Conservation (phyloP, 2,113 vertebrate genomes). For the Cranoglanis bouderius region DNA sequence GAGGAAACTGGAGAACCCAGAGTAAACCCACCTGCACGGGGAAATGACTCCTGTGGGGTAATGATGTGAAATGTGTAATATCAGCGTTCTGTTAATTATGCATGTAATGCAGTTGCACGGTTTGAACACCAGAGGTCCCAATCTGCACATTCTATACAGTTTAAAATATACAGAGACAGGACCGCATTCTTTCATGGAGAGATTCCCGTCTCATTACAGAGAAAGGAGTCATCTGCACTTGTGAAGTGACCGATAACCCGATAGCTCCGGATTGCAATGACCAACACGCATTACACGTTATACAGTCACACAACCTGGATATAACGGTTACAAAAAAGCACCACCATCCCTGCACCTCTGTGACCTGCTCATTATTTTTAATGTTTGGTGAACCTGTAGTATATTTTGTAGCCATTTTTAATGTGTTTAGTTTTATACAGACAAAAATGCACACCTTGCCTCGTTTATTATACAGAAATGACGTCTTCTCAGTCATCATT, state of each 20-base stretch:
- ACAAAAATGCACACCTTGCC: neutral
- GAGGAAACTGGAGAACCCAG: neutral
- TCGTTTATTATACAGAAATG: too few species aligned
- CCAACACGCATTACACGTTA: neutral
- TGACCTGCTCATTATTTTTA: neutral
- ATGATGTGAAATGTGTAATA: neutral
- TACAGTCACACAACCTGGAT: neutral
- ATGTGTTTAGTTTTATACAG: neutral
- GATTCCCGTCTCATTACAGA: neutral
- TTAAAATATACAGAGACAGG: neutral
- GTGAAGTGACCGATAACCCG: neutral
- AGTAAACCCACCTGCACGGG: neutral
- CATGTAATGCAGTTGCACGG: neutral
- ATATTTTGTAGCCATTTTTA: neutral
- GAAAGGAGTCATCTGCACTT: neutral
- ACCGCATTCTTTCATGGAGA: neutral
- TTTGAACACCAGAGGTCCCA: slow-evolving; percentile 1
- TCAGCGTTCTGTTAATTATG: neutral
- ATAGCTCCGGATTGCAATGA: neutral
- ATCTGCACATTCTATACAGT: neutral
- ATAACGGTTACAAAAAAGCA: too few species aligned
- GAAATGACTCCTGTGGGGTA: neutral
- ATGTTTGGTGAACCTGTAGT: neutral
- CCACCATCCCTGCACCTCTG: too few species aligned
- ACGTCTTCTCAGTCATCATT: neutral